A percentile compares a stretch with the other conserved stretches of the same genome.
These are phyloP conservation scores for Eupeodes corollae DNA, from an alignment of 1,140 invertebrate species.

Conservation along the genomic window DNA sequence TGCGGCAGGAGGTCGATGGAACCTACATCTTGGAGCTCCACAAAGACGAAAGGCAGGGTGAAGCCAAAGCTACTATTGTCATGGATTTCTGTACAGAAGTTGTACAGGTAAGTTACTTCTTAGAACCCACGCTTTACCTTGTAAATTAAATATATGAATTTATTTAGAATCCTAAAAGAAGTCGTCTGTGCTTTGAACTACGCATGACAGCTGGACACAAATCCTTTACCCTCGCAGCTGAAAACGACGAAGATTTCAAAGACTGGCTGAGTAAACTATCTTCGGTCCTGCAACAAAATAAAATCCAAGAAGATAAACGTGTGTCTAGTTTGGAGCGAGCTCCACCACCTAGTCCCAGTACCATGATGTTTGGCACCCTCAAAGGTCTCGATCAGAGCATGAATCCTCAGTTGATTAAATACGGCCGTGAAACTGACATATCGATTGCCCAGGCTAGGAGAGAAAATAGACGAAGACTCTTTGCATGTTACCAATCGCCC, in stretches of 20 bases:
- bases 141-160: not conserved
- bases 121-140: not conserved
- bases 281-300: conserved; percentile 63
- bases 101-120: conserved; percentile 49
- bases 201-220: conserved; percentile 71
- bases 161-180: conserved; percentile 66
- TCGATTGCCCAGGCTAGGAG: conserved; percentile 67
- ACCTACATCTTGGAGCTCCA: conserved; percentile 83
- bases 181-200: conserved; percentile 79
- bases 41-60: conserved; percentile 84
- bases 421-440: conserved; percentile 78
- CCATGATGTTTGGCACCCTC: conserved; percentile 55
- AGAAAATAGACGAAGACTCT: conserved; percentile 61
- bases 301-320: conserved; percentile 58
- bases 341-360: conserved; percentile 43
- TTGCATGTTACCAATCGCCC: conserved; percentile 38
- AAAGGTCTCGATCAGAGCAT: conserved; percentile 80
- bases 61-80: conserved; percentile 82
- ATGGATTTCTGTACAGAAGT: conserved; percentile 88
- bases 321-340: conserved; percentile 52
- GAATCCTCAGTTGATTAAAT: conserved; percentile 80
- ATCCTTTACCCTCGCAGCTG: conserved; percentile 74
- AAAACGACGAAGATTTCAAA: conserved; percentile 71
- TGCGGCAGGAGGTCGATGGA: conserved; percentile 79
- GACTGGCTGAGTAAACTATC: conserved; percentile 70